Base-by-base conservation (phyloP, 92 coral and sea anemone genomes). In the Paragorgia papillata region DNA sequence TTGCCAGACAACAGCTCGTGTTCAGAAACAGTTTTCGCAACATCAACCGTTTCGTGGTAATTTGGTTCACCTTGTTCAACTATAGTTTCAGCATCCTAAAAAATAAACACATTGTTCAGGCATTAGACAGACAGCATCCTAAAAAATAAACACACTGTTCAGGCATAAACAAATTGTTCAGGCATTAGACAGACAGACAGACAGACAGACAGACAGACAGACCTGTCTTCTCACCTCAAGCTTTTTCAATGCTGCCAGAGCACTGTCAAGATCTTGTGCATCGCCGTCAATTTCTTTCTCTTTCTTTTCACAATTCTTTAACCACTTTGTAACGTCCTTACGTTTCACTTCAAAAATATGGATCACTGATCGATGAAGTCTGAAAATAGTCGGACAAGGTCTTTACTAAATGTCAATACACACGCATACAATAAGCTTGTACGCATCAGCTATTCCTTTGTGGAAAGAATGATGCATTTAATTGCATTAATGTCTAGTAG, bases 261-360 rank as follows among this genome's bases (percentile, higher is more conserved):
- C 75, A 5, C 34, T 35, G 20, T 48, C 75, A n/a, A 68, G 58
- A 68, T 46, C 75, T 68, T 68, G 59, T 0, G 54, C 60, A 28
- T 68, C 75, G 19, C 33, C 33, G 1, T 54, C 58, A 9, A 68
- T 33, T 44, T 68, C 75, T 17, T 68, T 68, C 54, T 46, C 58
- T 26, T 68, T 68, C 78, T 51, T 71, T 55, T 71, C 78, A 55
- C 78, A 71, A 71, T 53, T 71, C 64, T 71, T 71, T 25, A 71
- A 71, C 78, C 78, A 71, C 43, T 71, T 71, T 31, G 63, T 5
- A 7, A 71, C 58, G 0, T 71, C 78, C 33, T 71, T 71, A 15
- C 64, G 57, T 71, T 58, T 57, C 2, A 54, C 51, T 8, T 71
- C 78, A 49, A 71, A 71, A 29, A 53, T 53, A 58, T 53, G 57